phyloP scores from a whole-genome alignment of 2,888 invertebrate species.

The Heliconius ismenius region DNA sequence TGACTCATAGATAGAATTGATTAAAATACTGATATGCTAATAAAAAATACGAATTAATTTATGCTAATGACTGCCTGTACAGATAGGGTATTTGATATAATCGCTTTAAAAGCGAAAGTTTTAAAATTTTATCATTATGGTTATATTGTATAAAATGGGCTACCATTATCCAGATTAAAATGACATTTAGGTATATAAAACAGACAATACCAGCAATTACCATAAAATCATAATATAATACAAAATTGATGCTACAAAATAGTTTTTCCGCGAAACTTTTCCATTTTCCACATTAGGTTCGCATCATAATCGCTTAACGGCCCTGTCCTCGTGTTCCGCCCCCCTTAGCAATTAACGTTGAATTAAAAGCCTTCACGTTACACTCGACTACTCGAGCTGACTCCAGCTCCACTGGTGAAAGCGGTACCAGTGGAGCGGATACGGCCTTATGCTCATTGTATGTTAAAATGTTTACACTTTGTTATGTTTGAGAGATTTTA shows the following conservation, averaged over 20 bases:
- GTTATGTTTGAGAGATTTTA: constrained; percentile 12
- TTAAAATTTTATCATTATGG: neutral
- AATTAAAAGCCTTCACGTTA: constrained; percentile 44
- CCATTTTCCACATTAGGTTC: constrained; percentile 21
- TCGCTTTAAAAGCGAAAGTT: neutral
- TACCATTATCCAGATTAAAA: neutral
- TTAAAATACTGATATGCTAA: neutral
- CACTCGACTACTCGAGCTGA: constrained; percentile 36
- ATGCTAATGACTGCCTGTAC: neutral
- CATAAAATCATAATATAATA: constrained; percentile 19
- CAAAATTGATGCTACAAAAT: constrained; percentile 8
- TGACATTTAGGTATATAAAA: neutral
- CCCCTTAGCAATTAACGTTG: constrained; percentile 40
- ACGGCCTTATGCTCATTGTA: constrained; percentile 28
- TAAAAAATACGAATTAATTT: neutral
- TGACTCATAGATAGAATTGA: neutral
- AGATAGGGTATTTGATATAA: neutral
- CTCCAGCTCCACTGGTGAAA: constrained; percentile 30
- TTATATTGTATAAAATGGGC: neutral
- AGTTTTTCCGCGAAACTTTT: constrained; percentile 23
- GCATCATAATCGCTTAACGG: constrained; percentile 25
- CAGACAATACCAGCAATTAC: neutral
- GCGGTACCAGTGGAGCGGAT: constrained; percentile 29
- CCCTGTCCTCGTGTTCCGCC: constrained; percentile 25
- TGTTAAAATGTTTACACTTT: constrained; percentile 25